Percentiles rank a stretch among this genome's conserved stretches.
phyloP scores from a whole-genome alignment of 1,140 invertebrate species.

The Pissodes strobi region DNA sequence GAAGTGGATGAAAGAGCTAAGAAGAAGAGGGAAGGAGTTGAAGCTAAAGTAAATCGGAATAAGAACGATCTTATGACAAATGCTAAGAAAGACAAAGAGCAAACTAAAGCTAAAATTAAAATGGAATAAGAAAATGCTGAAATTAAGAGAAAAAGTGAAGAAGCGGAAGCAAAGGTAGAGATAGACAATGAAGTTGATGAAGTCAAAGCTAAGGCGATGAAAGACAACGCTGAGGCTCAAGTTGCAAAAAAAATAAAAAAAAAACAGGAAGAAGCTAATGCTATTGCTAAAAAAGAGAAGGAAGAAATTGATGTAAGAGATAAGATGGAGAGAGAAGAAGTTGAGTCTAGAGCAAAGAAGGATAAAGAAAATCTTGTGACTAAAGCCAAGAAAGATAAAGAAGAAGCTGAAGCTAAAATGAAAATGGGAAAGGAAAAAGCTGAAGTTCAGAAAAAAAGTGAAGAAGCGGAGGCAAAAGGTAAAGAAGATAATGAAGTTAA shows the following conservation, averaged over 20 bases:
- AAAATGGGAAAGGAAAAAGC: conserved; percentile 39
- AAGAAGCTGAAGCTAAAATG: too few relatives aligned
- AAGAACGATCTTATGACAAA: conserved; percentile 11
- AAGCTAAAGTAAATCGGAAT: conserved; percentile 5
- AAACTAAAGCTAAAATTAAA: conserved; percentile 29
- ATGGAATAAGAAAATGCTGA: too few relatives aligned
- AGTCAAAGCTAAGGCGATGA: conserved; percentile 36
- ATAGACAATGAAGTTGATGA: conserved; percentile 40
- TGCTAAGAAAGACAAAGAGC: conserved; percentile 24
- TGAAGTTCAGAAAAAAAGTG: conserved; percentile 34
- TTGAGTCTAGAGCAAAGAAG: conserved; percentile 39
- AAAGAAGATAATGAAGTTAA: conserved; percentile 37
- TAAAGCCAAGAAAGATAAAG: conserved; percentile 36
- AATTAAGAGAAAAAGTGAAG: too few relatives aligned
- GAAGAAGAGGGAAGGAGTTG: too few relatives aligned
- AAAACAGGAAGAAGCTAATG: conserved; percentile 39
- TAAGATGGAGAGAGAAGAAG: conserved; percentile 34
- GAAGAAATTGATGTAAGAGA: conserved; percentile 31
- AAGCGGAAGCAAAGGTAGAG: too few relatives aligned
- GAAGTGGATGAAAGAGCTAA: too few relatives aligned
- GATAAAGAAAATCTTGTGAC: conserved; percentile 40
- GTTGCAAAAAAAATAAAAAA: too few relatives aligned
- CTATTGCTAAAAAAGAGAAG: conserved; percentile 33
- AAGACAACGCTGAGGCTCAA: conserved; percentile 37
- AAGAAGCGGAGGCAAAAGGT: conserved; percentile 35